Percentiles rank a stretch among this genome's conserved stretches.
These are phyloP conservation scores for Onychomys arenicola DNA, from an alignment of 2,797 vertebrate genomes.

Conservation along the genomic window DNA sequence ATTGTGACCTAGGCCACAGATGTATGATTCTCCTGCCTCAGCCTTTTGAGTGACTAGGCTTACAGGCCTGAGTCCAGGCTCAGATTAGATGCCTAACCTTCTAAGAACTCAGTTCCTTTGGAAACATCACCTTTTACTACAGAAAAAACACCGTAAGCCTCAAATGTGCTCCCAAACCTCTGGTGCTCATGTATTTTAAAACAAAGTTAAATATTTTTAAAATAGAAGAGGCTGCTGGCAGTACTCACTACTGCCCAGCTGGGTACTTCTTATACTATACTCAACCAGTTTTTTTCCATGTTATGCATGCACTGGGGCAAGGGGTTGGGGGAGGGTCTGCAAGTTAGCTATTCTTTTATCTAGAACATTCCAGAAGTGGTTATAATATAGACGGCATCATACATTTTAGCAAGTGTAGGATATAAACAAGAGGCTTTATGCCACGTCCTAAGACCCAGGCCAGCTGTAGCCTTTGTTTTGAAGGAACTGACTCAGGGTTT, in stretches of 20 bases:
- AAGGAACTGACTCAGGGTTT: neutral
- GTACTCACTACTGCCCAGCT: no score
- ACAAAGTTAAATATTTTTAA: constrained; percentile 50
- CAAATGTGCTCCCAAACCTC: neutral
- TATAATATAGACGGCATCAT: neutral
- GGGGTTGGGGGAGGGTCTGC: neutral
- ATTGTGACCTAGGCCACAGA: neutral
- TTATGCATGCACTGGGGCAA: neutral
- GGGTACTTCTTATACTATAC: neutral
- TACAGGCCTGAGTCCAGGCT: neutral
- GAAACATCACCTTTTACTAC: constrained; percentile 36
- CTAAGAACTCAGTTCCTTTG: constrained; percentile 20
- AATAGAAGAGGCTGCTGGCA: neutral
- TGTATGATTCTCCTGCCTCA: neutral
- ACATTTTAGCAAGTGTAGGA: neutral
- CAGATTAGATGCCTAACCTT: neutral
- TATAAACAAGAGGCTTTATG: neutral
- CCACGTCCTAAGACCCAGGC: neutral
- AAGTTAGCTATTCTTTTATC: constrained; percentile 47
- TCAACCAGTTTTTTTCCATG: neutral
- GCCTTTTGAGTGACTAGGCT: neutral
- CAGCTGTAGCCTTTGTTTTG: neutral
- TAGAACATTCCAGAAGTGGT: constrained; percentile 40
- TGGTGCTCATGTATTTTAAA: constrained; percentile 46
- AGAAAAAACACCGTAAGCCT: neutral